These are phyloP conservation scores for Megaceryle alcyon DNA, from an alignment of 2,797 vertebrate genomes.

Conservation along the genomic window DNA sequence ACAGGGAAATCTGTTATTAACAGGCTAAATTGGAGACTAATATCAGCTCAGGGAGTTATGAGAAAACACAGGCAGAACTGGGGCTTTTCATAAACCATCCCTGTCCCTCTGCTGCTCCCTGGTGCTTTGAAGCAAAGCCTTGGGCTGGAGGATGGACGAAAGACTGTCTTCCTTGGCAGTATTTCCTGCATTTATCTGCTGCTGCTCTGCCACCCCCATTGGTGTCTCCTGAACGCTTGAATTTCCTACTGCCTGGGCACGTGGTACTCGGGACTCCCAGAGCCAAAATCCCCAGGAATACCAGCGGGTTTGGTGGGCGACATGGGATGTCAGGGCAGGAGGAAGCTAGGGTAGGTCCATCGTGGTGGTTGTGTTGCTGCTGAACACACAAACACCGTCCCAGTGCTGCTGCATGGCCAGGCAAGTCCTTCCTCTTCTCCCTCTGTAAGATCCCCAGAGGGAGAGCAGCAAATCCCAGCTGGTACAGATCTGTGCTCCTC, in stretches of 20 bases:
- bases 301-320: fast-evolving
- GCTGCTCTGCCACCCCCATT: not conserved
- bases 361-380: not conserved
- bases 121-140: not conserved
- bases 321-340: not conserved
- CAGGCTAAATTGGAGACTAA: fast-evolving
- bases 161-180: not conserved
- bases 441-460: not conserved
- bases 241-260: not conserved
- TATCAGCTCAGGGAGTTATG: not conserved
- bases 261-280: fast-evolving
- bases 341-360: not conserved
- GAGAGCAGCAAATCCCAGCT: not conserved
- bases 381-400: fast-evolving
- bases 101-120: not conserved
- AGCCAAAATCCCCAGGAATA: not conserved
- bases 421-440: not conserved
- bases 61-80: no score
- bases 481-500: not conserved
- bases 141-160: not conserved
- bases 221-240: not conserved
- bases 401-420: fast-evolving
- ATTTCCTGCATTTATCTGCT: not conserved
- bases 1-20: not conserved
- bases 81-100: not conserved